Percentiles rank a stretch among this genome's conserved stretches.
Conservation (phyloP, 1,140 invertebrate species). For the Gonioctena quinquepunctata region DNA sequence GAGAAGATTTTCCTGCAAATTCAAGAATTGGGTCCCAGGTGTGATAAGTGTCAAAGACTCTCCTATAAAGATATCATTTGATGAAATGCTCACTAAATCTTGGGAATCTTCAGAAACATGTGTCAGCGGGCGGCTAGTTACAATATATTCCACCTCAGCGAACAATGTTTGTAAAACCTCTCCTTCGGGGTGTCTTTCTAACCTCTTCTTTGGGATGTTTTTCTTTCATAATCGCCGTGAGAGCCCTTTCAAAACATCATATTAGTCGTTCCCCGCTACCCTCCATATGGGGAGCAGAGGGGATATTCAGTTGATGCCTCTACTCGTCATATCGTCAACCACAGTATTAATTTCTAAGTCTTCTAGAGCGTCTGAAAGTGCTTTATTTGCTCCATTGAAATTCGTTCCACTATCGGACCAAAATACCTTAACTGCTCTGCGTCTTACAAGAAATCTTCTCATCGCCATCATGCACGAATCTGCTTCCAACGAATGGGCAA, state of each 20-base stretch:
- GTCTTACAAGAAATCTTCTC: neutral
- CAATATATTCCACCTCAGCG: neutral
- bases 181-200: too few species aligned
- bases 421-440: neutral
- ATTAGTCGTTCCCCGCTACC: neutral
- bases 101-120: neutral
- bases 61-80: neutral
- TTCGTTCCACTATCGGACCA: neutral
- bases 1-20: too few species aligned
- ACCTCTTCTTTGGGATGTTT: neutral
- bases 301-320: neutral
- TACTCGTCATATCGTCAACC: neutral
- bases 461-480: neutral
- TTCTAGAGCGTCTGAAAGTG: neutral
- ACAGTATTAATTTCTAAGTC: neutral
- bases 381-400: neutral
- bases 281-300: neutral
- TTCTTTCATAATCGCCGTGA: neutral
- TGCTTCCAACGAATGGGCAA: too few species aligned
- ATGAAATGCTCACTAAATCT: neutral
- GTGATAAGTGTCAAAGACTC: neutral
- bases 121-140: neutral
- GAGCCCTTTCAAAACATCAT: neutral
- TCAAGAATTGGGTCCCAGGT: too few species aligned
- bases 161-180: neutral